Evolutionary conservation across 2,113 vertebrate species (phyloP), one percentile per base, ranked within the genome.

Genomic region (Nyctereutes procyonoides): DNA sequence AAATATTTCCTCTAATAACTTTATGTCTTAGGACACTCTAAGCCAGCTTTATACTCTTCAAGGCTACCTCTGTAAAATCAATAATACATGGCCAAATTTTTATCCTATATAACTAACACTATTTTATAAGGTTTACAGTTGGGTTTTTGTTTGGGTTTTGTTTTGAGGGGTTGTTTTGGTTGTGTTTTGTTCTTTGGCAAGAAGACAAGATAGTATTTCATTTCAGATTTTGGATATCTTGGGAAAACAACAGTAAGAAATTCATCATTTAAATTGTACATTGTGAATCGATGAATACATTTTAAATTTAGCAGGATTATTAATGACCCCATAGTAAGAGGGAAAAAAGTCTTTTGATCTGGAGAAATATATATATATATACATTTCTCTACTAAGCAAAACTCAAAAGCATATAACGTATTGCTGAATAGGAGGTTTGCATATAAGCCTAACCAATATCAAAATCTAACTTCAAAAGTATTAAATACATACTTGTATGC

Each of bases 391-490:
- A 35, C 26, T 93, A n/a, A 82, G 63, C 15, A 84, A 76, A 96
- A 80, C 35, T 82, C 20, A 88, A 88, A 90, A 32, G 1, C 14
- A 48, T 62, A 28, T 74, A 56, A 15, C 30, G 60, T 81, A 87
- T 35, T 26, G 9, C 30, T 88, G 76, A 26, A 26, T 62, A 86
- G 91, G 35, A 63, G 13, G 10, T 90, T 55, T 77, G 3, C 26
- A 74, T 53, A 55, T 65, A 81, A 62, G 19, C 10, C 55, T 20
- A 81, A 76, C 53, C 69, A 60, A 77, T 56, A 26, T 35, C 30
- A 94, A 96, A 92, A 53, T 38, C 35, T 87, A 82, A 92, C 11
- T 87, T 97, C 51, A 71, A 76, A 85, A 77, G 13, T 43, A 55
- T 53, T 88, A 28, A 83, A 84, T 65, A 32, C 20, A 86, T 93